Percentiles rank a stretch among this genome's conserved stretches.
Evolutionary conservation across 2,888 invertebrate genomes (phyloP).

Genomic region (Digitonthophagus gazella): DNA sequence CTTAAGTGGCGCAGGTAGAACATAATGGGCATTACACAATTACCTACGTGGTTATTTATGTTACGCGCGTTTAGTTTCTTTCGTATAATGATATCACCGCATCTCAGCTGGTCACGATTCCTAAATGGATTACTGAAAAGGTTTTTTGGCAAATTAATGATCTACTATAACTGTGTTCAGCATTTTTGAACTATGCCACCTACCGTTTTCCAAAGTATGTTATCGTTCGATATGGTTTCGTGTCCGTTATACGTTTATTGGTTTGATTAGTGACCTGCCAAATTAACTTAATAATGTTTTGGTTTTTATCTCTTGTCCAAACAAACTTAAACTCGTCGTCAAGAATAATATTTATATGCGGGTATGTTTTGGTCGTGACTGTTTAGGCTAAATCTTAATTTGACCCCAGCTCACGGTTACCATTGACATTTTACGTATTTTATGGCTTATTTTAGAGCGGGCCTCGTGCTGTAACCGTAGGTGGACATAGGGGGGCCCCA

Average conservation of each 20-base stretch:
- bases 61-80: not conserved
- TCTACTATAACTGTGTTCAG: not conserved
- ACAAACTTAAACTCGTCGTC: too few relatives aligned
- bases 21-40: slow-evolving; percentile 22
- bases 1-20: slow-evolving; percentile 23
- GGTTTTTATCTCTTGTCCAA: too few relatives aligned
- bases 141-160: not conserved
- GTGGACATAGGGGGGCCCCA: slow-evolving; percentile 23
- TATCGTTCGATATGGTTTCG: not conserved
- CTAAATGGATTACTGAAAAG: not conserved
- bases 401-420: slow-evolving; percentile 30
- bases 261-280: too few relatives aligned
- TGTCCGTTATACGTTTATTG: too few relatives aligned
- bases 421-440: slow-evolving; percentile 42
- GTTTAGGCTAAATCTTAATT: slow-evolving; percentile 38
- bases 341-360: too few relatives aligned
- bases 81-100: slow-evolving; percentile 6
- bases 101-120: not conserved
- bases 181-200: not conserved
- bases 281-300: too few relatives aligned
- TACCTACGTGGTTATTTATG: slow-evolving; percentile 17
- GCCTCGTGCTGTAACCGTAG: slow-evolving; percentile 23
- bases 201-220: not conserved
- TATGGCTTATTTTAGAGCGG: slow-evolving; percentile 39
- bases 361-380: not conserved